These are phyloP conservation scores for Phanerotoma sp. DNA, from an alignment of 2,888 invertebrate genomes.

Conservation along the genomic window DNA sequence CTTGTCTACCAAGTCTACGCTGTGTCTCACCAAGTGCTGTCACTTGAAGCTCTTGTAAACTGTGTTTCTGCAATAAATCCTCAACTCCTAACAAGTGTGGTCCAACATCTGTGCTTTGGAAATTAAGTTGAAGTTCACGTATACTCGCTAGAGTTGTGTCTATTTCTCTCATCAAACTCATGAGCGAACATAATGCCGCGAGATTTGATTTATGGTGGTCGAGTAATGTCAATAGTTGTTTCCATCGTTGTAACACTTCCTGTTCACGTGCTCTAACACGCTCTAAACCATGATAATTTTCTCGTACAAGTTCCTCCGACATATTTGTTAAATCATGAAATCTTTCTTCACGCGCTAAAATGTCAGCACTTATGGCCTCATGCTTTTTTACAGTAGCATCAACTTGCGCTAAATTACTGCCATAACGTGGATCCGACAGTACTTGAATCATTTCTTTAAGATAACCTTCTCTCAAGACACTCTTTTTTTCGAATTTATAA, in stretches of 20 bases:
- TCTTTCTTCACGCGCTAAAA: conserved; percentile 88
- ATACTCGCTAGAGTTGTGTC: conserved; percentile 85
- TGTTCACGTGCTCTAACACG: conserved; percentile 70
- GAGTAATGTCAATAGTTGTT: conserved; percentile 77
- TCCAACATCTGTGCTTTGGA: conserved; percentile 85
- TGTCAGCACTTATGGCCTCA: conserved; percentile 97
- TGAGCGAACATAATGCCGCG: conserved; percentile 78
- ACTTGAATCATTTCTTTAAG: conserved; percentile 97
- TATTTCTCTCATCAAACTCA: conserved; percentile 87
- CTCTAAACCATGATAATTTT: conserved; percentile 89
- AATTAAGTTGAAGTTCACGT: conserved; percentile 75
- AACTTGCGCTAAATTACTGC: conserved; percentile 86
- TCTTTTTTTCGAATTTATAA: conserved; percentile 94
- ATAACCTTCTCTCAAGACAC: conserved; percentile 91
- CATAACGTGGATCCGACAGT: conserved; percentile 87
- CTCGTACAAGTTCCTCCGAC: conserved; percentile 87
- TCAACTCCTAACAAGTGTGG: conserved; percentile 94
- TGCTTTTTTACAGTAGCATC: conserved; percentile 98
- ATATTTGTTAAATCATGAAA: conserved; percentile 92
- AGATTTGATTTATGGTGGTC: conserved; percentile 80
- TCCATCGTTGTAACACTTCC: conserved; percentile 86
- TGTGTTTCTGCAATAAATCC: conserved; percentile 91
- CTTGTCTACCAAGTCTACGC: conserved; percentile 72
- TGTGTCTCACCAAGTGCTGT: conserved; percentile 86
- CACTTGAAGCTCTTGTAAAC: conserved; percentile 81